phyloP scores from a whole-genome alignment of 2,888 invertebrate species.

The Caenorhabditis imperialis region DNA sequence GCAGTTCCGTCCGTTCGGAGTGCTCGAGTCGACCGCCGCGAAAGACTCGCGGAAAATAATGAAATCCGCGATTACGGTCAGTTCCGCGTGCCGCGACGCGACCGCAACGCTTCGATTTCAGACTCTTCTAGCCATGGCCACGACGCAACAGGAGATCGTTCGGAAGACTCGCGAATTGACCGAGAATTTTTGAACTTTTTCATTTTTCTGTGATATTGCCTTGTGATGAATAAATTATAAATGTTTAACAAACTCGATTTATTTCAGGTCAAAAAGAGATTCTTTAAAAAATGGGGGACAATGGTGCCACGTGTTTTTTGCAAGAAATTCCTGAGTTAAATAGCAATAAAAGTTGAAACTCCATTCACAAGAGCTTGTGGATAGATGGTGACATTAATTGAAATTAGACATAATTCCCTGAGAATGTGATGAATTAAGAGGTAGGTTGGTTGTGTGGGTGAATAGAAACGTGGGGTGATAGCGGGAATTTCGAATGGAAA shows the following conservation, averaged over 20 bases:
- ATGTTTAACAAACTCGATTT: constrained; percentile 36
- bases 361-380: too few relatives aligned
- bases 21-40: constrained; percentile 54
- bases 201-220: too few relatives aligned
- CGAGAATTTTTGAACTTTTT: not conserved
- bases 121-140: constrained; percentile 27
- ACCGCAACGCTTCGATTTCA: constrained; percentile 6
- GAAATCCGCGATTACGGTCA: constrained; percentile 33
- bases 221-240: too few relatives aligned
- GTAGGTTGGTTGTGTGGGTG: constrained; percentile 28
- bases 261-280: constrained; percentile 42
- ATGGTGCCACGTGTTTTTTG: not conserved
- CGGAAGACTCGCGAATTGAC: constrained; percentile 1
- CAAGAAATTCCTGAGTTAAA: not conserved
- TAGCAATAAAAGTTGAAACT: not conserved
- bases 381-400: not conserved
- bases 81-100: too few relatives aligned
- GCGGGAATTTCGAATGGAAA: not conserved
- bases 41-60: constrained; percentile 53
- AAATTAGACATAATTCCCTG: constrained; percentile 28
- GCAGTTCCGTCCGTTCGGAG: constrained; percentile 58
- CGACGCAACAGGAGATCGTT: constrained; percentile 25
- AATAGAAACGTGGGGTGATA: not conserved
- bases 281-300: constrained; percentile 5
- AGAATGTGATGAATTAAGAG: constrained; percentile 39